Conservation (phyloP, 2,888 invertebrate species). For the Abrostola triplasia region DNA sequence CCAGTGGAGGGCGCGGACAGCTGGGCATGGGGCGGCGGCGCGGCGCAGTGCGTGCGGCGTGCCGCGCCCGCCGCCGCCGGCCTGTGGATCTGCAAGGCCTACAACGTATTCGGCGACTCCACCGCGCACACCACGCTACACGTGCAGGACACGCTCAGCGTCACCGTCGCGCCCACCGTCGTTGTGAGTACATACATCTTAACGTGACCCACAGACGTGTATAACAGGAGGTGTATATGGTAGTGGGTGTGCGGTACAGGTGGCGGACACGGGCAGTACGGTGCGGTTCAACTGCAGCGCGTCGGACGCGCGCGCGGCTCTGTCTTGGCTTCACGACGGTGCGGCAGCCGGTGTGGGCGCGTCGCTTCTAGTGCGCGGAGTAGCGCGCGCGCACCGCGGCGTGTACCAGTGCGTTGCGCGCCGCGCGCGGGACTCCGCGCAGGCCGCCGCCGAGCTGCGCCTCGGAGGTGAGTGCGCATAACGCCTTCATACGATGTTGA, state of each 20-base stretch:
- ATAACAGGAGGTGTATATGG: too few species aligned
- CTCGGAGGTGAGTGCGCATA: slow-evolving; percentile 91
- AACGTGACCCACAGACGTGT: too few species aligned
- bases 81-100: slow-evolving; percentile 91
- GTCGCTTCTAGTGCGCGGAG: slow-evolving; percentile 73
- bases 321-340: slow-evolving; percentile 92
- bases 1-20: slow-evolving; percentile 67
- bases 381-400: slow-evolving; percentile 93
- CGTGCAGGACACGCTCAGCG: slow-evolving; percentile 89
- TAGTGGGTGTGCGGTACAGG: slow-evolving; percentile 70
- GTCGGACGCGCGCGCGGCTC: slow-evolving; percentile 76
- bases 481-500: background rate
- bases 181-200: slow-evolving; percentile 76
- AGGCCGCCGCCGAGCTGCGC: slow-evolving; percentile 92
- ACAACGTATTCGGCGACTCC: slow-evolving; percentile 91
- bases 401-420: slow-evolving; percentile 96
- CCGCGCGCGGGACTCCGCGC: slow-evolving; percentile 91
- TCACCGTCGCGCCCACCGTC: slow-evolving; percentile 87
- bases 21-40: slow-evolving; percentile 91
- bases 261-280: slow-evolving; percentile 90
- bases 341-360: slow-evolving; percentile 81
- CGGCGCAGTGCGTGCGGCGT: slow-evolving; percentile 90
- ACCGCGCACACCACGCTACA: slow-evolving; percentile 89
- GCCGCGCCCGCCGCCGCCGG: slow-evolving; percentile 90
- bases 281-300: slow-evolving; percentile 91